Base-by-base conservation (phyloP, 2,888 invertebrate genomes). In the Actias luna region DNA sequence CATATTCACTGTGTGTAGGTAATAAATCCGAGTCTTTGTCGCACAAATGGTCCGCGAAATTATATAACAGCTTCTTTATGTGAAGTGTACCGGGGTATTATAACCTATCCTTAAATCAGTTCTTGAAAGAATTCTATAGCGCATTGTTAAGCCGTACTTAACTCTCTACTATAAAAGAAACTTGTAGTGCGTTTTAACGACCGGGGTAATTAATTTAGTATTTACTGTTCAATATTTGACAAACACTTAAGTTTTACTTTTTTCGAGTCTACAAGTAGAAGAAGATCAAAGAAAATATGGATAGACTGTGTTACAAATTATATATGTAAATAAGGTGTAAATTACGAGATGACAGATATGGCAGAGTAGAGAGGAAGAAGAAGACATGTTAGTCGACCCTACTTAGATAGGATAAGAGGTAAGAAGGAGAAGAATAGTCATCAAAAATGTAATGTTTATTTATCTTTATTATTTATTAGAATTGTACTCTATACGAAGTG, bases 31-130 rank as follows among this genome's bases (percentile, higher is more conserved):
- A 59, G 62, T 67, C 69, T 78, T 85, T 87, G 80, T 86, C 68
- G 64, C 64, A 65, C 74, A 83, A 89, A 88, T 85, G 82, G 80
- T 77, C 82, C 84, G 79, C 83, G 78, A 87, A 89, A 88, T 88
- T 78, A 82, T 77, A 71, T 81, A 50, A 25, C 46, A 50, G 79
- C 85, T 82, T 74, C 72, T 79, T 74, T 75, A 76, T 70, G 66
- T 68, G 62, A 69, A 67, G 25, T 52, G 61, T 61, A 55, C 55
- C 39, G 64, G 68, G 42, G 61, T 33, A 58, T 59, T 69, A 67
- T 67, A 68, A 55, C 46, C 33, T 60, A 63, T 33, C 60, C 61
- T 64, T 59, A 65, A 64, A 58, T 58, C 36, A 42, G 39, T 35
- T 33, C 27, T 35, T 42, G 46, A 57, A 55, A 36, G 57, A 29